Evolutionary conservation across 2,113 vertebrate species (phyloP), one percentile per base, ranked within the genome.

Genomic region (Tiliqua scincoides): DNA sequence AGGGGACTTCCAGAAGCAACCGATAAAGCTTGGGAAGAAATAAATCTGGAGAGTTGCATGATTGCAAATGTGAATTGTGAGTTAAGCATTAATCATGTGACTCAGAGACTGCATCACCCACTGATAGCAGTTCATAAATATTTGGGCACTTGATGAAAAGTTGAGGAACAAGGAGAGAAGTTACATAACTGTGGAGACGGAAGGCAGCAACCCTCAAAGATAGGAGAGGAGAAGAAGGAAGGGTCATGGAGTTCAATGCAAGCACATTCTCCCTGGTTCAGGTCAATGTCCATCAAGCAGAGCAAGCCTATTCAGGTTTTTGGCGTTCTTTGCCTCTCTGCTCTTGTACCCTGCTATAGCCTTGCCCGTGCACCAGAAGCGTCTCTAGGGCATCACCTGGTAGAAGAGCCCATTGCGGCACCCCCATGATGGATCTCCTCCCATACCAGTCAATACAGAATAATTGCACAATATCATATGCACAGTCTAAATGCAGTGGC

Each of bases 81-180:
- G 23, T 54, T 35, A 77, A 77, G 73, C 73, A 68, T 85, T 68
- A 85, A 74, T 74, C 30, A 27, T 4, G 9, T 37, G 40, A 32
- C 21, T 20, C 37, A 52, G 25, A 32, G n/a, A 68, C 27, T 40
- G 18, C 61, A 32, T 75, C 59, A 32, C 4, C 59, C 30, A 5
- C 4, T 21, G 72, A 75, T 84, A 63, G 75, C 30, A 21, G 72
- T 25, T 65, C 20, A 15, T 72, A 84, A 84, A 84, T 84, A 84
- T 84, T 84, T 74, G 82, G 72, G 30, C 30, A 75, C 35, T 18
- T 48, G 43, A 65, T 48, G 43, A 65, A 70, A 82, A 21, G 77
- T 11, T 15, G 37, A 37, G 30, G 37, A 37, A 71, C 20, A 14
- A 10, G 61, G 20, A 27, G 40, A 35, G 43, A 32, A 8, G 30